Conservation (phyloP, 2,888 invertebrate species). For the Endotricha flammealis region DNA sequence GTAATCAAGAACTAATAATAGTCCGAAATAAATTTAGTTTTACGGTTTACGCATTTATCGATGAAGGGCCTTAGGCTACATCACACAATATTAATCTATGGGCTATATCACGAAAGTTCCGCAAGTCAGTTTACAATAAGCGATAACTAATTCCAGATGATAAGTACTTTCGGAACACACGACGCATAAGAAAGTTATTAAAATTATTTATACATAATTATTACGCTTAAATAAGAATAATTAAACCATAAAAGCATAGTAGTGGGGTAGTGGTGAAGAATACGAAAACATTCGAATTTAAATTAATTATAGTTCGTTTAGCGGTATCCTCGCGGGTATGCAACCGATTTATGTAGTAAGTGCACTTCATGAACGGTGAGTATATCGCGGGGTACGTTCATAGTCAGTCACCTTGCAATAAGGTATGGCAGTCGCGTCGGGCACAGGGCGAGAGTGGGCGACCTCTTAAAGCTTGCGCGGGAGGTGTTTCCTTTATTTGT, state of each 20-base stretch:
- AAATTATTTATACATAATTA: no score
- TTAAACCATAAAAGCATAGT: conserved; percentile 14
- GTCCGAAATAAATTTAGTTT: no score
- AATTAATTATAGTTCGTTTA: conserved; percentile 59
- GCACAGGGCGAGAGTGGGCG: conserved; percentile 73
- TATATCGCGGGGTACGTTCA: conserved; percentile 38
- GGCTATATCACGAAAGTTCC: no score
- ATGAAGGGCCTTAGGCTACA: no score
- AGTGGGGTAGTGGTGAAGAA: conserved; percentile 29
- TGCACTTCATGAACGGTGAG: conserved; percentile 38
- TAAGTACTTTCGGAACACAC: no score
- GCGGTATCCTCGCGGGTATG: conserved; percentile 57
- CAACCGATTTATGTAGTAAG: conserved; percentile 54
- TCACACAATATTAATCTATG: no score
- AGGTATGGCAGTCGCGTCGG: conserved; percentile 70
- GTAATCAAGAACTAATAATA: no score
- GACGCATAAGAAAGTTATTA: no score
- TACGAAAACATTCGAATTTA: conserved; percentile 46
- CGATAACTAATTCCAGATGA: no score
- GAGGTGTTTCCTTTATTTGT: conserved; percentile 74
- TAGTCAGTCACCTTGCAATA: conserved; percentile 71
- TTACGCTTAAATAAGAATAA: no score
- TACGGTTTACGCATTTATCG: no score
- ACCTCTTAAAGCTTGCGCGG: conserved; percentile 72
- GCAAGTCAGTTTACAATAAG: no score